Evolutionary conservation across 2,888 invertebrate species (phyloP), one percentile per base, ranked within the genome.

Genomic region (Oxycera nigricornis): DNA sequence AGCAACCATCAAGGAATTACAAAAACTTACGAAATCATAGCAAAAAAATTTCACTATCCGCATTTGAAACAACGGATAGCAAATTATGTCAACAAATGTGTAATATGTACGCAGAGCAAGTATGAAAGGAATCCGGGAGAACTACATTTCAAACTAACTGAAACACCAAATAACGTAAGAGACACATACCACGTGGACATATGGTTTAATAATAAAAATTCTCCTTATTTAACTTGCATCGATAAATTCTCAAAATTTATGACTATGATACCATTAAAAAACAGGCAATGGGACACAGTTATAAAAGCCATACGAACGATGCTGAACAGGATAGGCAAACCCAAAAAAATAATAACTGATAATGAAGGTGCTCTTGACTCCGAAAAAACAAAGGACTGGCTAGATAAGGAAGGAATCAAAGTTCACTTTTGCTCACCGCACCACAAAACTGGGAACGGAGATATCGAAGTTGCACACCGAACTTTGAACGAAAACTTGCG

Each of bases 361-460:
- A 9, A 50, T n/a, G 50, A 50, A 50, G n/a, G 50, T 50, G 50
- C 9, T n/a, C 9, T 6, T 50, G 50, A n/a, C 17, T 39, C 39
- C 11, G 6, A 1, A 1, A 65, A 65, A 65, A 41, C 65, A 20
- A 65, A 41, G 50, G 68, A 68, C n/a, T 68, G 68, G 68, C 20
- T 50, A 24, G 2, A 26, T 9, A 26, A 68, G 17, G 68, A 68
- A 20, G 26, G 26, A 28, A 50, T 68, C 20, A 50, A 68, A 50
- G 28, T 68, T 50, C 68, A 68, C 30, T 68, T 68, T 46, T 68
- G 68, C 30, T 68, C 68, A 20, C 68, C 68, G n/a, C 68, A 68
- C 30, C 50, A 68, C n/a, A 68, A 46, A 68, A 41, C 65, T 6
- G 65, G 65, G 9, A 68, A 68, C 17, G 68, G 7, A 50, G 46